Percentiles rank a stretch among this genome's conserved stretches.
These are phyloP conservation scores for Thalassoma bifasciatum DNA, from an alignment of 2,113 vertebrate species.

Conservation along the genomic window DNA sequence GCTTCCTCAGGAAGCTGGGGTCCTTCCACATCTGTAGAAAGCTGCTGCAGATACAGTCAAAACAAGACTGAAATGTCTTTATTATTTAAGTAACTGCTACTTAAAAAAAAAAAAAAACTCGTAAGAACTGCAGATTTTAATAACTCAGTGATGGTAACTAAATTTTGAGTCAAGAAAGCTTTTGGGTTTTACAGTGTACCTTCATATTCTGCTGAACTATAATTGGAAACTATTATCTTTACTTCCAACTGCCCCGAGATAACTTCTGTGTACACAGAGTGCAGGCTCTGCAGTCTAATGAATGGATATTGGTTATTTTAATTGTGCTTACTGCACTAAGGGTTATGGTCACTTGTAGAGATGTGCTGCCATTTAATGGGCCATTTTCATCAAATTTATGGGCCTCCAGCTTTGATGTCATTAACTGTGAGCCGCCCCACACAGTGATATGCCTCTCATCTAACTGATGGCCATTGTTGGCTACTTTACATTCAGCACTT, in stretches of 20 bases:
- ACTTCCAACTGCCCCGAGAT: background rate
- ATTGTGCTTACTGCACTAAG: slow-evolving; percentile 58
- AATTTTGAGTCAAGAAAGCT: no score
- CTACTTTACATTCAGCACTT: slow-evolving; percentile 68
- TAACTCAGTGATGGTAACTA: no score
- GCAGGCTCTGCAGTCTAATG: slow-evolving; percentile 5
- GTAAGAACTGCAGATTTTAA: no score
- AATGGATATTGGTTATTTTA: slow-evolving; percentile 40
- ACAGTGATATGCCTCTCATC: slow-evolving; percentile 26
- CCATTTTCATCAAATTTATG: slow-evolving; percentile 56
- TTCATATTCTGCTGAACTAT: background rate
- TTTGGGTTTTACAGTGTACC: no score
- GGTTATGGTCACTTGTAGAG: slow-evolving; percentile 48
- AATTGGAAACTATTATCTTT: background rate
- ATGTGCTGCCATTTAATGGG: slow-evolving; percentile 50
- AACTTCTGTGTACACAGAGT: background rate
- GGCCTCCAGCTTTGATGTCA: slow-evolving; percentile 56
- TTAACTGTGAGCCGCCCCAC: slow-evolving; percentile 47
- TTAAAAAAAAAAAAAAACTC: no score
- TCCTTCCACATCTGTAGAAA: no score
- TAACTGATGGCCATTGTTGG: slow-evolving; percentile 59
- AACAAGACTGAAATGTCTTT: no score
- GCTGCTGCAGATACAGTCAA: no score
- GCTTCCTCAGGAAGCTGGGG: no score
- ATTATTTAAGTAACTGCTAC: no score